A percentile compares a stretch with the other conserved stretches of the same genome.
phyloP scores from a whole-genome alignment of 1,140 invertebrate species.

The Aethina tumida region DNA sequence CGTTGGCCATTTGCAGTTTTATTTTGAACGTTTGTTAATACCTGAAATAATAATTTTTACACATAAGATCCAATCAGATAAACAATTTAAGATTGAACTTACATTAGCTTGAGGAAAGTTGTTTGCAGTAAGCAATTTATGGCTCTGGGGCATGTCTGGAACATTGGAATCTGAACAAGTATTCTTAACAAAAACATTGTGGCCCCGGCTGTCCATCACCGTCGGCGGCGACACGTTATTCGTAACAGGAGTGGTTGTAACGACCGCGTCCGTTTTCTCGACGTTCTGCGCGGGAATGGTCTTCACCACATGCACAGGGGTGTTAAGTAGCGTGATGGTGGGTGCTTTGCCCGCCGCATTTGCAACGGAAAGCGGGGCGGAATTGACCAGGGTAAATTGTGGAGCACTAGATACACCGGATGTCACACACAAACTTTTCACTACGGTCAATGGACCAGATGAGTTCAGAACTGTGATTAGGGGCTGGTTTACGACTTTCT shows the following conservation, averaged over 20 bases:
- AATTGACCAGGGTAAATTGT: constrained; percentile 30
- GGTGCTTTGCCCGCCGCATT: constrained; percentile 25
- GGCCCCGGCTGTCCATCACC: constrained; percentile 25
- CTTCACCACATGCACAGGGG: constrained; percentile 30
- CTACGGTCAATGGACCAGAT: constrained; percentile 30
- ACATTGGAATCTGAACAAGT: constrained; percentile 16
- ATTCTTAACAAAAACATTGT: constrained; percentile 36
- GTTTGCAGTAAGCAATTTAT: constrained; percentile 31
- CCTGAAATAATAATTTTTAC: constrained; percentile 1
- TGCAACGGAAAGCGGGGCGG: constrained; percentile 21
- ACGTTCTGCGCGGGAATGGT: constrained; percentile 16
- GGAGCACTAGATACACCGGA: constrained; percentile 24
- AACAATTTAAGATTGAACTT: constrained; percentile 17
- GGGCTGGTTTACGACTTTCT: constrained; percentile 27
- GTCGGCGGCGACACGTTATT: constrained; percentile 10
- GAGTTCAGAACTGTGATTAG: constrained; percentile 34
- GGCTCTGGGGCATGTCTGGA: constrained; percentile 26
- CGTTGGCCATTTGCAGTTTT: constrained; percentile 32
- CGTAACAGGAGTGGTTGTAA: constrained; percentile 4
- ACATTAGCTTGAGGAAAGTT: constrained; percentile 31
- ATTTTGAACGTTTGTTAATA: constrained; percentile 6
- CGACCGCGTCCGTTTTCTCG: constrained; percentile 13
- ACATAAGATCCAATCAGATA: background rate
- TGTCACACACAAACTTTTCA: constrained; percentile 31
- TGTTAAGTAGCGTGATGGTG: constrained; percentile 31